Percentiles rank a stretch among this genome's conserved stretches.
phyloP scores from a whole-genome alignment of 1,140 invertebrate genomes.

The Drosophila miranda region DNA sequence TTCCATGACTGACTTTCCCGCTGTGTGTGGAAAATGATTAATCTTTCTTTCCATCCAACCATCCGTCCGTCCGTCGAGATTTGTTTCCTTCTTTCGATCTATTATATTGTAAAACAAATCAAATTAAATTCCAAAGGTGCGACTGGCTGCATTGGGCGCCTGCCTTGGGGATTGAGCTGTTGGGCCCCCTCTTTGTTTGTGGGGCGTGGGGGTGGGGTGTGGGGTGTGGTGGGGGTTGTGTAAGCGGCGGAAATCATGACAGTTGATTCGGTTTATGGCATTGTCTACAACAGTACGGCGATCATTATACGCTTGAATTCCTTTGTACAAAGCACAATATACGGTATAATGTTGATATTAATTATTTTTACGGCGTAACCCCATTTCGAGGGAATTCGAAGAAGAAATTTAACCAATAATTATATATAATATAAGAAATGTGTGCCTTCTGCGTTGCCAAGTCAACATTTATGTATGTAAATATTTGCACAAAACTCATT shows the following conservation, averaged over 20 bases:
- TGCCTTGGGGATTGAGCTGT: conserved; percentile 29
- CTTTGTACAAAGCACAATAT: conserved; percentile 50
- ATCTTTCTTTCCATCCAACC: conserved; percentile 33
- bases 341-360: conserved; percentile 13
- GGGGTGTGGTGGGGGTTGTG: conserved; percentile 43
- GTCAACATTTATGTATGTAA: conserved; percentile 53
- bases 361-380: conserved; percentile 27
- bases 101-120: conserved; percentile 59
- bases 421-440: conserved; percentile 18
- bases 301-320: conserved; percentile 67
- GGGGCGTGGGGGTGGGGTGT: conserved; percentile 17
- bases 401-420: conserved; percentile 15
- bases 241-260: conserved; percentile 71
- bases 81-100: conserved; percentile 47
- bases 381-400: conserved; percentile 21
- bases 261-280: conserved; percentile 69
- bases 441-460: conserved; percentile 31
- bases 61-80: conserved; percentile 4
- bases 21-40: conserved; percentile 42
- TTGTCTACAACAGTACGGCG: conserved; percentile 50
- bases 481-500: conserved; percentile 36
- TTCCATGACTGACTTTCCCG: conserved; percentile 30
- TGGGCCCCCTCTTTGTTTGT: not conserved
- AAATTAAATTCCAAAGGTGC: conserved; percentile 51
- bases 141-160: conserved; percentile 32